Evolutionary conservation across 2,797 vertebrate genomes (phyloP), one percentile per base, ranked within the genome.

Genomic region (Eulemur rubriventer): DNA sequence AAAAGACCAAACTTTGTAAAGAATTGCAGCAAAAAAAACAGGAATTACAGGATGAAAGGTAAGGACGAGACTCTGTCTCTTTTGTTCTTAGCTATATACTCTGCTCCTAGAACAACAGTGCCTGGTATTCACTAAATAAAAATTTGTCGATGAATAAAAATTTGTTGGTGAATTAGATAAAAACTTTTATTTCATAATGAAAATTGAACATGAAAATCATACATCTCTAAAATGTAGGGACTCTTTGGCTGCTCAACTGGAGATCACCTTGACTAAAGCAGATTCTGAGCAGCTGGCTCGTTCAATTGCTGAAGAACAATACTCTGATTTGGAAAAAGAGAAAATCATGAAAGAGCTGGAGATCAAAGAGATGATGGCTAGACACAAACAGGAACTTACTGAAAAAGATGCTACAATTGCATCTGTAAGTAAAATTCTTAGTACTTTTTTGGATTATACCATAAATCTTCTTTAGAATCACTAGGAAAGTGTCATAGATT

Each of bases 311-410:
- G 99, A 99, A 98, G 99, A 99, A 63, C 99, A 99, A 92, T 99
- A 99, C 97, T 99, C 99, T 0, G 99, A 99, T 92, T 98, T 99
- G 98, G 99, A 99, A 98, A 99, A 99, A 98, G 99, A 99, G 98
- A 99, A 99, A 98, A 99, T 99, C 97, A 99, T 99, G 99, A 99
- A 99, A 97, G 99, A 99, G 97, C 98, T 99, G 96, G 99, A 99
- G 98, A 99, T 99, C 96, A 99, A 99, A 96, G 99, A 99, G 98
- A 99, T 99, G 99, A 99, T 99, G 98, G 99, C 99, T 0, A 99
- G 99, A 96, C 99, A 99, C 97, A 99, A 99, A 61, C 99, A 99
- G 98, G 99, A 99, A 57, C 99, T 99, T 73, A 85, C 98, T 0
- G 99, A 99, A 97, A 99, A 99, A 98, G 99, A 99, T 97, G 99